Evolutionary conservation across 2,797 vertebrate genomes (phyloP).

Genomic region (Crocodylus rhombifer): DNA sequence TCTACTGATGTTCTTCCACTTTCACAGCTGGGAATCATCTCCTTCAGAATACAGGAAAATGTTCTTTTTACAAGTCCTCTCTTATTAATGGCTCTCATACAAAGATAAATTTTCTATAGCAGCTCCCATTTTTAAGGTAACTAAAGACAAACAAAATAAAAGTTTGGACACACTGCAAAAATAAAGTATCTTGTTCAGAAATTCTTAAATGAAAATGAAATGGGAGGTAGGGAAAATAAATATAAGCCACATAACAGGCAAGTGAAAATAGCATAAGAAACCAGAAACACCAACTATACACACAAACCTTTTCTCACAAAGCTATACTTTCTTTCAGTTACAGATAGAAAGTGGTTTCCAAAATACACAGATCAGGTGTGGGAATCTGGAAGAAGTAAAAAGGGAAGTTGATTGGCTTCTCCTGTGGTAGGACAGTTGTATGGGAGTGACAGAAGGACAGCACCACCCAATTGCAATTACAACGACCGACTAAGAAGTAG

Average conservation of each 20-base stretch:
- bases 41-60: not conserved
- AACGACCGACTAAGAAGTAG: not conserved
- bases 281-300: not conserved
- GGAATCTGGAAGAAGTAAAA: not conserved
- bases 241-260: not conserved
- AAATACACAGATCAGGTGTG: not conserved
- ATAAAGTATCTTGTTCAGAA: not conserved
- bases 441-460: not conserved
- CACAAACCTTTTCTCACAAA: not conserved
- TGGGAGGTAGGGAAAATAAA: not conserved
- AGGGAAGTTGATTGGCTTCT: not conserved
- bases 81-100: not conserved
- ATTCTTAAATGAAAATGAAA: not conserved
- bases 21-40: not conserved
- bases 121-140: not conserved
- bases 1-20: not conserved
- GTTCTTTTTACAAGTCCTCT: not conserved
- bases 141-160: not conserved
- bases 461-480: not conserved
- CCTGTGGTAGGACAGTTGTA: not conserved
- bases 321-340: not conserved
- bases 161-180: not conserved
- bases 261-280: not conserved
- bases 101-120: not conserved
- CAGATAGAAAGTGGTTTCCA: not conserved